A percentile compares a stretch with the other conserved stretches of the same genome.
These are phyloP conservation scores for Leptestheria dahalacensis DNA, from an alignment of 1,140 invertebrate genomes.

Conservation along the genomic window DNA sequence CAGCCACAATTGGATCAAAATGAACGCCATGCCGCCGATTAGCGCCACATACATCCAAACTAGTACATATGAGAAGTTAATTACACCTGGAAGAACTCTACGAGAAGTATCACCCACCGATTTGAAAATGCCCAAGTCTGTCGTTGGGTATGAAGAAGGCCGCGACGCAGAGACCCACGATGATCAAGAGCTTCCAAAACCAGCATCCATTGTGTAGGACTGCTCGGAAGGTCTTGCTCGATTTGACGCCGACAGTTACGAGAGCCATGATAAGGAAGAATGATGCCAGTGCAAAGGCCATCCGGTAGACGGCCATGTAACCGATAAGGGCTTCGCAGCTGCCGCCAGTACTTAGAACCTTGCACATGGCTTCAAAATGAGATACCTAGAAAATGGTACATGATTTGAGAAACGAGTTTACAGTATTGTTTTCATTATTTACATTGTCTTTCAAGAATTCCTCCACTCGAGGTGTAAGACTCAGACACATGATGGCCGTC, in stretches of 20 bases:
- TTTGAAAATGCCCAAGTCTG: constrained; percentile 19
- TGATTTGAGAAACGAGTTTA: not conserved
- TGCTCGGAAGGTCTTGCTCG: constrained; percentile 29
- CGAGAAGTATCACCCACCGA: constrained; percentile 15
- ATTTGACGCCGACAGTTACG: constrained; percentile 27
- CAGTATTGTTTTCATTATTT: constrained; percentile 16
- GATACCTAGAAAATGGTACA: constrained; percentile 27
- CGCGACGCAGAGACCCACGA: constrained; percentile 22
- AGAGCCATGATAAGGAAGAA: constrained; percentile 29
- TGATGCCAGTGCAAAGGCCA: constrained; percentile 30
- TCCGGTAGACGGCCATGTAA: constrained; percentile 33
- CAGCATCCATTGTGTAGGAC: constrained; percentile 31
- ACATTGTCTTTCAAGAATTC: constrained; percentile 28
- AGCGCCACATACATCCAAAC: constrained; percentile 38
- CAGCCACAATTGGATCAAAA: constrained; percentile 39
- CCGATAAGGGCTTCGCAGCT: constrained; percentile 30
- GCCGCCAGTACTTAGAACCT: constrained; percentile 26
- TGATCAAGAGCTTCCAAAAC: constrained; percentile 24
- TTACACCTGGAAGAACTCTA: not conserved
- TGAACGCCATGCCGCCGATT: constrained; percentile 38
- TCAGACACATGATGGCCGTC: constrained; percentile 30
- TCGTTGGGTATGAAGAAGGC: constrained; percentile 23
- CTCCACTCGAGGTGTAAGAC: constrained; percentile 30
- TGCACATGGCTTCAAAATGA: constrained; percentile 29
- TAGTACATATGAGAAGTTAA: constrained; percentile 23